Evolutionary conservation across 2,797 vertebrate species (phyloP), one percentile per base, ranked within the genome.

Genomic region (Urocyon cinereoargenteus): DNA sequence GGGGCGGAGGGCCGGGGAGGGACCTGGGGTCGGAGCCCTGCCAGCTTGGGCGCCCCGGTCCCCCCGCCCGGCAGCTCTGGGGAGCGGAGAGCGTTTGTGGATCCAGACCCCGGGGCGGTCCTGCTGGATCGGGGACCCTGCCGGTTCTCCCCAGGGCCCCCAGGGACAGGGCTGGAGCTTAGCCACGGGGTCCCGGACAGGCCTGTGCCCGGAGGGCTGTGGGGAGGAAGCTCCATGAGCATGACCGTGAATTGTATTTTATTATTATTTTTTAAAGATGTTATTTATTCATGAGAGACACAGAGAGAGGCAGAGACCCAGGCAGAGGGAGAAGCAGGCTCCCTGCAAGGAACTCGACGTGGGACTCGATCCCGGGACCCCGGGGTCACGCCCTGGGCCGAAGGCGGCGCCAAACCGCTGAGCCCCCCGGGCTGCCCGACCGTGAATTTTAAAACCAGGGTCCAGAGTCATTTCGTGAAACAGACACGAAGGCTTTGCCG

Each of bases 191-290:
- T 62, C 28, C 55, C 0, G 4, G 49, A 34, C n/a, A 45, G 31
- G 61, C 0, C 57, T 5, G 11, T 1, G 19, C 31, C 51, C 0
- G 0, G 13, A 14, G 2, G 49, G 12, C 34, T 11, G 53, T 10
- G 22, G 22, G 73, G 22, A 22, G 66, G 66, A 81, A 0, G 4
- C 21, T 26, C 72, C 8, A 2, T 55, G 73, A 59, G 21, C 73
- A 18, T 0, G 5, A 70, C 28, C 16, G 26, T 18, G 61, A n/a
- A 0, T 15, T 31, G 31, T 5, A 8, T 45, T 45, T 45, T 45
- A 45, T 45, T 45, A 45, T 45, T 45, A 45, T 45, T 45, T 45
- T 45, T 45, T 45, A 45, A 45, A 45, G 6, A 45, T 45, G 40
- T 45, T 45, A 45, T 45, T 45, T 45, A 45, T 45, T 45, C 40